phyloP scores from a whole-genome alignment of 1,140 invertebrate genomes.

The Neodiprion pinetum region DNA sequence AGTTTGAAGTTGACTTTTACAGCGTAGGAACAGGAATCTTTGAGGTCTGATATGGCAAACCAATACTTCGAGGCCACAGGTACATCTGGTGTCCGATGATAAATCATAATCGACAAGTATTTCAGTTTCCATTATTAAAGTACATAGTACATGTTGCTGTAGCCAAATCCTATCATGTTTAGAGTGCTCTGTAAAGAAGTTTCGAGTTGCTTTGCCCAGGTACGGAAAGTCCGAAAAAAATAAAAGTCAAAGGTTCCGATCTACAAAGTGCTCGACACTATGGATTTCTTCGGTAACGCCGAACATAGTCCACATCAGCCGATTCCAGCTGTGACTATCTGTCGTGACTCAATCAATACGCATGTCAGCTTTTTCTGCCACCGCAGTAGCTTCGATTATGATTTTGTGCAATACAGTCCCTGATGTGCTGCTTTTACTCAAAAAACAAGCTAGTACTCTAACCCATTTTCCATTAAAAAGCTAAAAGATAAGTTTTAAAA shows the following conservation, averaged over 20 bases:
- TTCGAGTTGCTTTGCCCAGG: slow-evolving; percentile 26
- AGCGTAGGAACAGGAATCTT: slow-evolving; percentile 13
- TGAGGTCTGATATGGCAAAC: slow-evolving; percentile 9
- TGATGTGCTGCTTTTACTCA: slow-evolving; percentile 25
- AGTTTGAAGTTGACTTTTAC: slow-evolving; percentile 22
- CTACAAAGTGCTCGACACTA: slow-evolving; percentile 21
- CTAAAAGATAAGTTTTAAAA: not conserved
- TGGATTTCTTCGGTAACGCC: slow-evolving; percentile 18
- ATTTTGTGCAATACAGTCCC: slow-evolving; percentile 35
- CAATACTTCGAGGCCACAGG: slow-evolving; percentile 17
- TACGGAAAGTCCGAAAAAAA: slow-evolving; percentile 34
- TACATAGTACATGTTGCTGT: not conserved
- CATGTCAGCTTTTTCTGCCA: slow-evolving; percentile 31
- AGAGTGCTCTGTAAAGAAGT: slow-evolving; percentile 19
- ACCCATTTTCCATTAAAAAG: slow-evolving; percentile 13
- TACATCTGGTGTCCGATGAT: slow-evolving; percentile 7
- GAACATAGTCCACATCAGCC: slow-evolving; percentile 31
- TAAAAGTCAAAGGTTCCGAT: slow-evolving; percentile 24
- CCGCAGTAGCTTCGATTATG: slow-evolving; percentile 31
- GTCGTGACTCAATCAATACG: slow-evolving; percentile 29
- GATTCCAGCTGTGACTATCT: slow-evolving; percentile 35
- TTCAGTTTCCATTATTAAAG: not conserved
- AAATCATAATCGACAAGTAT: not conserved
- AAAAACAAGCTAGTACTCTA: slow-evolving; percentile 23
- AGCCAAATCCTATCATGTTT: slow-evolving; percentile 18